Percentiles rank a stretch among this genome's conserved stretches.
These are phyloP conservation scores for Myripristis murdjan DNA, from an alignment of 2,797 vertebrate genomes.

Conservation along the genomic window DNA sequence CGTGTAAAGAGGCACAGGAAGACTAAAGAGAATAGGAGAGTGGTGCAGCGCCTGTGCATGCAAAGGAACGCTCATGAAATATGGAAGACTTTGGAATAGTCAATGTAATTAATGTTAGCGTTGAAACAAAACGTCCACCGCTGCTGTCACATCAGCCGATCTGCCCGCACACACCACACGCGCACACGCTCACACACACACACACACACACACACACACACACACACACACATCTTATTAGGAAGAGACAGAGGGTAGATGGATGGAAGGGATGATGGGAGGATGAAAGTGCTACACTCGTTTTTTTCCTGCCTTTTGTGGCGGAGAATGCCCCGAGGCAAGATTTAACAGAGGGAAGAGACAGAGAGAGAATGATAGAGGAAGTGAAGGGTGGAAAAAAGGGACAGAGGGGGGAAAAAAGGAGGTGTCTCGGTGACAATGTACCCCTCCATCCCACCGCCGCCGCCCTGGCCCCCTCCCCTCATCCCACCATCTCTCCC, in stretches of 20 bases:
- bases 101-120: constrained; percentile 79
- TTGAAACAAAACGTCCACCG: constrained; percentile 77
- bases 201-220: constrained; percentile 18
- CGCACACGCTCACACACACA: constrained; percentile 29
- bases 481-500: constrained; percentile 24
- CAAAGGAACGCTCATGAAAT: constrained; percentile 80
- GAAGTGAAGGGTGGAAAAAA: constrained; percentile 13
- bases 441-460: constrained; percentile 38
- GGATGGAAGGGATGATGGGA: constrained; percentile 65
- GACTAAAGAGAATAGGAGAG: constrained; percentile 81
- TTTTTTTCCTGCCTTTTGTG: constrained; percentile 73
- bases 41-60: constrained; percentile 46
- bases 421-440: constrained; percentile 68
- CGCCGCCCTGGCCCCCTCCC: background rate
- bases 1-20: constrained; percentile 69
- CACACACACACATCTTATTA: constrained; percentile 53
- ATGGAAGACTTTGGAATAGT: constrained; percentile 76
- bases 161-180: background rate
- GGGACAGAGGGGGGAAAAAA: constrained; percentile 23
- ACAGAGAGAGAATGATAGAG: constrained; percentile 59
- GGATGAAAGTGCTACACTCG: constrained; percentile 74
- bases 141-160: constrained; percentile 65
- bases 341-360: constrained; percentile 73
- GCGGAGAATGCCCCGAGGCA: constrained; percentile 73
- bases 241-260: constrained; percentile 56